Base-by-base conservation (phyloP, 2,113 vertebrate species). In the Falco punctatus region DNA sequence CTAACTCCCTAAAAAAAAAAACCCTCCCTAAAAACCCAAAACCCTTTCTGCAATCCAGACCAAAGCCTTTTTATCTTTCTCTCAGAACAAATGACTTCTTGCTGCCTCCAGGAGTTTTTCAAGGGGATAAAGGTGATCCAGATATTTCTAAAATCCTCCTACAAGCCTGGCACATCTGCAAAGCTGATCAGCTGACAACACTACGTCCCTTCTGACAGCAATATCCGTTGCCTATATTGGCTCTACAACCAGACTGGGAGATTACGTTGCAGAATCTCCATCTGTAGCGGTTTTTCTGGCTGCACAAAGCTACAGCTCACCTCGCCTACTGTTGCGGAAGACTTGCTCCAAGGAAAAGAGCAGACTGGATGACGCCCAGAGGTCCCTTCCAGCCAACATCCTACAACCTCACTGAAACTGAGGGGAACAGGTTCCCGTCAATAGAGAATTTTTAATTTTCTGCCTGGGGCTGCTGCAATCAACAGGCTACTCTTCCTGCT, bases 211-310 rank as follows among this genome's bases (percentile, higher is more conserved):
- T 42, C 69, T 27, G 19, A 49, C 20, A 38, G n/a, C 11, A 38
- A 16, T 13, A 20, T 17, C 15, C 5, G 0, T 11, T 21, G 17
- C 28, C 13, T 59, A 2, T 6, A 24, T 2, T 3, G 32, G 27
- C 49, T 78, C 4, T 16, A 38, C 58, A n/a, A 30, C 12, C 78
- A 27, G 24, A 16, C 11, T 14, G 54, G 48, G 59, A 57, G 40
- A 51, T n/a, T 0, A 52, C 27, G 28, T 1, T 32, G 51, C 19
- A 52, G 17, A 75, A 57, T 65, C 26, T 21, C 57, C 9, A 1
- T 11, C 17, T 49, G n/a, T 12, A 51, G 26, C 27, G 32, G 26
- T 0, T 13, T 48, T 58, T 74, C 23, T 54, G 42, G 57, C 44
- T 48, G 49, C 38, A 33, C 17, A 64, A 72, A 64, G 22, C 61